Percentiles rank a stretch among this genome's conserved stretches.
phyloP scores from a whole-genome alignment of 2,888 invertebrate genomes.

The Cantharis rustica region DNA sequence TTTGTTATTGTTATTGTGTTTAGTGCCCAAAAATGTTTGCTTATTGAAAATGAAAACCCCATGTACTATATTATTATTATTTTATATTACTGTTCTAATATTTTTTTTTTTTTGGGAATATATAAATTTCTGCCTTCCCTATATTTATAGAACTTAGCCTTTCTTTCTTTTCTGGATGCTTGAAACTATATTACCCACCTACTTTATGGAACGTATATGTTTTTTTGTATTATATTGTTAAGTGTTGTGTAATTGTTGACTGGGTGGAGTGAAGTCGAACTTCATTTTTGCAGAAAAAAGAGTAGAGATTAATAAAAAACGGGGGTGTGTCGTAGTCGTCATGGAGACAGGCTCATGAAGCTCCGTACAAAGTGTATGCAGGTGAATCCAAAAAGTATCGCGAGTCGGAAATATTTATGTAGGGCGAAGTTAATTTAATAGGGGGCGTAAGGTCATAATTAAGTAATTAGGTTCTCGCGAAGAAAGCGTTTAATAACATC shows the following conservation, averaged over 20 bases:
- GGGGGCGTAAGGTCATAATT: slow-evolving; percentile 31
- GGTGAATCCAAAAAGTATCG: slow-evolving; percentile 33
- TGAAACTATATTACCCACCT: neutral
- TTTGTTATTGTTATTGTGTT: neutral
- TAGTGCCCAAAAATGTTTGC: neutral
- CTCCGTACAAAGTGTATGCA: slow-evolving; percentile 22
- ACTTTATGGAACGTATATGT: neutral
- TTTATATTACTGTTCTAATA: neutral
- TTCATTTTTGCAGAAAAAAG: neutral
- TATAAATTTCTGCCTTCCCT: neutral
- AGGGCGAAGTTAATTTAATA: slow-evolving; percentile 28
- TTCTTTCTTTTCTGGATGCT: neutral
- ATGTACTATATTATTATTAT: neutral
- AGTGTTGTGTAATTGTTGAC: neutral
- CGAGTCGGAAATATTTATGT: slow-evolving; percentile 14
- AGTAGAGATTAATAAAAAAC: slow-evolving; percentile 30
- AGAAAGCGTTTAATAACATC: slow-evolving; percentile 35
- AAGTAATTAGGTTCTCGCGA: slow-evolving; percentile 32
- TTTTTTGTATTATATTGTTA: neutral
- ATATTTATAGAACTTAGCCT: neutral
- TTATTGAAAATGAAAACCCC: neutral
- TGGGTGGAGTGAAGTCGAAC: neutral
- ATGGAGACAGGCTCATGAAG: slow-evolving; percentile 30
- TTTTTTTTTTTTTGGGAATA: neutral
- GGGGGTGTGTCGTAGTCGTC: slow-evolving; percentile 33